Base-by-base conservation (phyloP, 1,140 invertebrate species). In the Cyphomyrmex costatus region DNA sequence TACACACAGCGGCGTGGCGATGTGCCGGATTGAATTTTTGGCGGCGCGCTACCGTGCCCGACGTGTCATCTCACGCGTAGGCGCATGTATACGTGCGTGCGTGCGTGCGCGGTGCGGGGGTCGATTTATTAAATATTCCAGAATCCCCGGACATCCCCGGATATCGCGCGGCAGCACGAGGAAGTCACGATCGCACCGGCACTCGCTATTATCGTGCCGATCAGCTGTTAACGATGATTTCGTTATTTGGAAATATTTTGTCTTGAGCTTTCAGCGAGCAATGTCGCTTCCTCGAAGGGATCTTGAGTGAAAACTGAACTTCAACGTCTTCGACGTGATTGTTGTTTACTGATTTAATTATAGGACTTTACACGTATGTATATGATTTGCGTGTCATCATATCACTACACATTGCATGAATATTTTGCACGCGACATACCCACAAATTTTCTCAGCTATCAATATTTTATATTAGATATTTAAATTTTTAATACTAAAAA, bases 1-100 rank as follows among this genome's bases (percentile, higher is more conserved):
- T 95, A 94, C 92, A 93, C 93, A 92, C 79, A 65, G 77, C 92
- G 88, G 90, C 89, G 63, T 91, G 90, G 60, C 90, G 90, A 90
- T 87, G 87, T 91, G 73, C 65, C 63, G 70, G 56, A 93, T 89
- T 88, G 93, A 93, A 80, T 93, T 90, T 89, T 93, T 92, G 70
- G 86, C 74, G 73, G 68, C 70, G 49, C 24, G 21, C 42, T 70
- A 70, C 19, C 30, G 74, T 27, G 46, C 61, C 60, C 1, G 36
- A 42, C 36, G 10, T 42, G 58, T 16, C 21, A 16, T 53, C 27
- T 68, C 14, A 24, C 49, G 74, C 60, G 61, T 77, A 65, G 60
- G 42, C 33, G 61, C 30, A 3, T 42, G 36, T 8, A 3, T 30
- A 3, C 46, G 49, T 60, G 12, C 14, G 58, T 27, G 46, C 58